phyloP scores from a whole-genome alignment of 2,113 vertebrate genomes.

The Dunckerocampus dactyliophorus region DNA sequence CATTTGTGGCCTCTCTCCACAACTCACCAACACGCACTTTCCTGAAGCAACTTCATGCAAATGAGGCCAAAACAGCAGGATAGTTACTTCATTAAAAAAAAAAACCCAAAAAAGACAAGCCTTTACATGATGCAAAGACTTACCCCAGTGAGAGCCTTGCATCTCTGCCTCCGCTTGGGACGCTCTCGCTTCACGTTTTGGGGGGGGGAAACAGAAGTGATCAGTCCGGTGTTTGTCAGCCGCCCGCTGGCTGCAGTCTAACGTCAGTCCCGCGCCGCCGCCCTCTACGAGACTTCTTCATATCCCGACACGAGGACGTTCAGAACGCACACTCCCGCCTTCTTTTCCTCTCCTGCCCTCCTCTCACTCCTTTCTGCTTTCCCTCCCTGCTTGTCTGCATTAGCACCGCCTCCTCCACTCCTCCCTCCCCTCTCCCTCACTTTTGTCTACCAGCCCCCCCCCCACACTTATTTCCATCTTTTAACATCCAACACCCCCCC shows the following conservation, averaged over 20 bases:
- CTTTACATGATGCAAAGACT: constrained; percentile 25
- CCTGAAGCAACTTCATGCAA: constrained; percentile 20
- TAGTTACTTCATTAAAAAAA: constrained; percentile 11
- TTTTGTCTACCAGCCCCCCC: constrained; percentile 59
- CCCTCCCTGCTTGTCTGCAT: constrained; percentile 61
- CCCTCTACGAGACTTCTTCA: constrained; percentile 42
- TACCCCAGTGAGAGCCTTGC: constrained; percentile 64
- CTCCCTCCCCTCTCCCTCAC: constrained; percentile 46
- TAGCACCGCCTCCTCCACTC: constrained; percentile 61
- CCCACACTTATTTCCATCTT: constrained; percentile 55
- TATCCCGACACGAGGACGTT: constrained; percentile 55
- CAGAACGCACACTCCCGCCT: constrained; percentile 50
- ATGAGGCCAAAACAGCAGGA: constrained; percentile 20
- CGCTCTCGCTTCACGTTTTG: constrained; percentile 8
- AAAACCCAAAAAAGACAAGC: constrained; percentile 19
- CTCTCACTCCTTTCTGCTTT: constrained; percentile 64
- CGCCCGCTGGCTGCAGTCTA: background rate
- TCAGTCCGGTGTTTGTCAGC: constrained; percentile 22
- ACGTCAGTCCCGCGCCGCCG: constrained; percentile 9
- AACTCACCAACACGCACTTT: constrained; percentile 28
- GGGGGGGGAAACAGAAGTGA: constrained; percentile 16
- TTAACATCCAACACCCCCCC: constrained; percentile 44
- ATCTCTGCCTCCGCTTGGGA: constrained; percentile 61
- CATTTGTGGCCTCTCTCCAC: constrained; percentile 9
- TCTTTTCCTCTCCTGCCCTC: constrained; percentile 55